Base-by-base conservation (phyloP, 1,140 invertebrate genomes). In the Drosophila leontia region DNA sequence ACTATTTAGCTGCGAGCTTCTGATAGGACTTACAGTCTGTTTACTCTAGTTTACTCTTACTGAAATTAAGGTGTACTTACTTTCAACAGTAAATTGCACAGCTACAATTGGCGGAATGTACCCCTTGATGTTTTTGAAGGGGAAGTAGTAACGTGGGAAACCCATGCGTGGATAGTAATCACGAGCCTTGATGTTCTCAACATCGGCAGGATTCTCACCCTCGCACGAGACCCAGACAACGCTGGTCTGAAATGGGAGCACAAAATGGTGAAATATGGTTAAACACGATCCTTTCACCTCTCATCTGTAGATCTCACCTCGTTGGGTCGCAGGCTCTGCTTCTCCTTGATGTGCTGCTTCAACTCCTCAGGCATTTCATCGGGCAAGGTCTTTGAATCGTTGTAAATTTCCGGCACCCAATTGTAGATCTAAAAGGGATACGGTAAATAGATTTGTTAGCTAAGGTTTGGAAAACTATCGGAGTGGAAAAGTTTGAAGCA, bases 101-200 rank as follows among this genome's bases (percentile, higher is more conserved):
- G 97, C 97, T 58, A 98, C 96, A 75, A 98, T 94, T 47, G 98
- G 98, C 86, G 97, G 97, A 65, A 97, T 94, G 92, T 98, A 98
- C 19, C 97, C 97, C 50, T 95, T 95, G 82, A 95, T 95, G 92
- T 97, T 97, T 93, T 93, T 94, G 94, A 96, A 97, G n/a, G 96
- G 96, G 93, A 97, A 97, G 93, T 95, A 97, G 91, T 94, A 96
- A 12, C 95, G 94, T 32, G 96, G 96, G 93, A 97, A 97, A 61
- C 96, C 96, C 68, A 95, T 95, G 45, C 95, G 94, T 35, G 97
- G 97, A 83, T 96, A 95, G 93, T 97, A 98, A 68, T 96, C 94
- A 80, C 98, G 95, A 1, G 96, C 94, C 34, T 97, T 97, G 86
- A 98, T 97, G 93, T 98, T 97, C 93, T 98, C 97, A 74, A 96